A percentile compares a stretch with the other conserved stretches of the same genome.
phyloP scores from a whole-genome alignment of 2,888 invertebrate species.

The Ecliptopera silaceata region DNA sequence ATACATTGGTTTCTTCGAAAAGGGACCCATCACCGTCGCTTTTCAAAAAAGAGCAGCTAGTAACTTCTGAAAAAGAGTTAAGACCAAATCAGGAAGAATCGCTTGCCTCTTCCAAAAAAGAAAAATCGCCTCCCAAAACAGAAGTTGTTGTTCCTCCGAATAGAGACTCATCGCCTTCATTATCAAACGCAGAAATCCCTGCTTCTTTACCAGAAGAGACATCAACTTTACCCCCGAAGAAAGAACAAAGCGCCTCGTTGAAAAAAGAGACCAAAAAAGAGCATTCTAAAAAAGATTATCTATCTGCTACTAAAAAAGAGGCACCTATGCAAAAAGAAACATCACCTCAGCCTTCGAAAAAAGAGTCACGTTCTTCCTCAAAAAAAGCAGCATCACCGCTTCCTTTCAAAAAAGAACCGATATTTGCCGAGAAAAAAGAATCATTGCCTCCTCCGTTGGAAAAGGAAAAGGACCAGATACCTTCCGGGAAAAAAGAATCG shows the following conservation, averaged over 20 bases:
- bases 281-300: background rate
- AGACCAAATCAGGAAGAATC: background rate
- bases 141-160: background rate
- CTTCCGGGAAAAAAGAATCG: too few relatives aligned
- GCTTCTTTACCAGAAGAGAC: background rate
- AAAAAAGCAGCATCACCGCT: slow-evolving; percentile 4
- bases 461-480: too few relatives aligned
- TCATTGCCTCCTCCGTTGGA: slow-evolving; percentile 2
- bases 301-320: background rate
- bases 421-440: slow-evolving; percentile 11
- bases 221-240: slow-evolving; percentile 3
- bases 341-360: background rate
- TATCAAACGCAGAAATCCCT: slow-evolving; percentile 1
- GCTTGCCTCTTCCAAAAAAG: slow-evolving; percentile 3
- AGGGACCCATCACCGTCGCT: slow-evolving; percentile 13
- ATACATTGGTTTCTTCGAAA: slow-evolving; percentile 4
- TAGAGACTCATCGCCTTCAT: slow-evolving; percentile 5
- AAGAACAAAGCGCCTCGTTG: too few relatives aligned
- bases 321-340: too few relatives aligned
- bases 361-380: background rate
- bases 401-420: slow-evolving; percentile 2
- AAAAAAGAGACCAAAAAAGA: slow-evolving; percentile 12
- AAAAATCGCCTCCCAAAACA: slow-evolving; percentile 2
- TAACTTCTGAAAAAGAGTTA: slow-evolving; percentile 8
- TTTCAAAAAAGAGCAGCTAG: background rate